These are phyloP conservation scores for Lithophane semibrunnea DNA, from an alignment of 2,888 invertebrate genomes.

Conservation along the genomic window DNA sequence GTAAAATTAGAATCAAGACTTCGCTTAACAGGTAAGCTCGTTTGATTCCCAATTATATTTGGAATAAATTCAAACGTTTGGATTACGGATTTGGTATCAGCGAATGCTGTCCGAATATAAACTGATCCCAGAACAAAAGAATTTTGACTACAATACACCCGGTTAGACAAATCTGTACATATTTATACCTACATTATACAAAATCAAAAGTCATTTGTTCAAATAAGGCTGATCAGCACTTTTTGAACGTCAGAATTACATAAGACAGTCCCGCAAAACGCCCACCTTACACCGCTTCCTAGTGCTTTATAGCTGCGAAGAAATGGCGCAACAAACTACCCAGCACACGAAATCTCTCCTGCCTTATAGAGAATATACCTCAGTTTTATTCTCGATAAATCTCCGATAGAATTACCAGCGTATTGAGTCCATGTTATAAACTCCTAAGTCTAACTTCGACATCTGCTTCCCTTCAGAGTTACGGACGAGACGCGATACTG, in stretches of 20 bases:
- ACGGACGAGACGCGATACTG: conserved; percentile 7
- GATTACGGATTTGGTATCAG: not conserved
- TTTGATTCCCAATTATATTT: no score
- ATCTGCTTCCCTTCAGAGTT: conserved; percentile 35
- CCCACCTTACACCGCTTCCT: not conserved
- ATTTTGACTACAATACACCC: not conserved
- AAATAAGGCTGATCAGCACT: not conserved
- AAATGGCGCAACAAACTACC: no score
- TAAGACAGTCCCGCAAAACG: not conserved
- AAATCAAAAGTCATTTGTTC: not conserved
- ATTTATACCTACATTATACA: not conserved
- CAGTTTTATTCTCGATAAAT: conserved; percentile 28
- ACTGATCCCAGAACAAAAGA: not conserved
- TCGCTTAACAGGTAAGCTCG: no score
- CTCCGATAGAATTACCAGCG: conserved; percentile 12
- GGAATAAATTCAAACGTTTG: not conserved
- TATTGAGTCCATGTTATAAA: conserved; percentile 32
- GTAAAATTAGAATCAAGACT: no score
- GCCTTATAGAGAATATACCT: not conserved
- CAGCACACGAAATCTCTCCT: no score
- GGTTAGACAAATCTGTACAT: not conserved
- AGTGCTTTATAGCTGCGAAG: not conserved
- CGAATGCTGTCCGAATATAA: not conserved
- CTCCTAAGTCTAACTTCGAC: conserved; percentile 47
- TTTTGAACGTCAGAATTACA: not conserved